phyloP scores from a whole-genome alignment of 2,888 invertebrate species.

The Plagiodera versicolora region DNA sequence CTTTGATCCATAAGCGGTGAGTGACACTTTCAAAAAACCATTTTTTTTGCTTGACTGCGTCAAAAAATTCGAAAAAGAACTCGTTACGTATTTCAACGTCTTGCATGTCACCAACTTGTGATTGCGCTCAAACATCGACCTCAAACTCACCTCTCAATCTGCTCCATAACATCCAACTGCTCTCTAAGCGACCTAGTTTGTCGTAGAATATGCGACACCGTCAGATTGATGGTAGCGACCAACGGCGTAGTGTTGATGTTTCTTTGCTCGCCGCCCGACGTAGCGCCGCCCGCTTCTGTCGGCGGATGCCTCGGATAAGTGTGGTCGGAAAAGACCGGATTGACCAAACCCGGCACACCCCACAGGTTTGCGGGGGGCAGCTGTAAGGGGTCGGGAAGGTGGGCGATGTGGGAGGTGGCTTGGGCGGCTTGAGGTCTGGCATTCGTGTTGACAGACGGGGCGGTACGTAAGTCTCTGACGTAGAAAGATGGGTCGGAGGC shows the following conservation, averaged over 20 bases:
- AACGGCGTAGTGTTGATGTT: constrained; percentile 39
- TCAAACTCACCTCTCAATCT: constrained; percentile 45
- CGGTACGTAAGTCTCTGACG: constrained; percentile 40
- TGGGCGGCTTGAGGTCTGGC: constrained; percentile 17
- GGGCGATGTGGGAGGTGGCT: constrained; percentile 16
- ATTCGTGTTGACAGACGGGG: constrained; percentile 20
- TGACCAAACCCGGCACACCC: too few relatives aligned
- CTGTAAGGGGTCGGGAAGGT: constrained; percentile 4
- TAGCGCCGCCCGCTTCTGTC: constrained; percentile 11
- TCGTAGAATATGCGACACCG: constrained; percentile 51
- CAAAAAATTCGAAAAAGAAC: too few relatives aligned
- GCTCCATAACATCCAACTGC: constrained; percentile 48
- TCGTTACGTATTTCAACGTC: too few relatives aligned
- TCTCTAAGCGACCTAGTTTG: constrained; percentile 49
- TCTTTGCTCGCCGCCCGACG: background rate
- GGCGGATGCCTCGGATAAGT: constrained; percentile 46
- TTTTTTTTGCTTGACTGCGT: too few relatives aligned
- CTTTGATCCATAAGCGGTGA: too few relatives aligned
- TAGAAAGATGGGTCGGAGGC: constrained; percentile 46
- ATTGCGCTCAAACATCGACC: too few relatives aligned
- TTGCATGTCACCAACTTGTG: too few relatives aligned
- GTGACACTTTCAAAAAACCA: too few relatives aligned
- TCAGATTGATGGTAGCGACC: constrained; percentile 50
- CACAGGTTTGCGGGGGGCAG: too few relatives aligned
- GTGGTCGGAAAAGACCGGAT: constrained; percentile 48